Percentiles rank a stretch among this genome's conserved stretches.
Evolutionary conservation across 2,888 invertebrate species (phyloP).

Genomic region (Trypoxylon attenuatum): DNA sequence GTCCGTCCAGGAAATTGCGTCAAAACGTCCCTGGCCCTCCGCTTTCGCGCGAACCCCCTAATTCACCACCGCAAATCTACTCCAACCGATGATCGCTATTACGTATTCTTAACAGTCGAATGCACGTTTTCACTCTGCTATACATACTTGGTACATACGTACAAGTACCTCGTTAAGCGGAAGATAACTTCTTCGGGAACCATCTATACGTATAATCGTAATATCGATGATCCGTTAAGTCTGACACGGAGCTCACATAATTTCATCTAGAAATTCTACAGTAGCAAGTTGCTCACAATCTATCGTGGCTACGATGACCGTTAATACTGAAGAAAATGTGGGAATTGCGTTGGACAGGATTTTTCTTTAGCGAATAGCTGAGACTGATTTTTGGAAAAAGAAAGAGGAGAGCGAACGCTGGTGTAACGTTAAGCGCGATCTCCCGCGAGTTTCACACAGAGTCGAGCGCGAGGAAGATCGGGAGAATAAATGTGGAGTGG

Average conservation of each 20-base stretch:
- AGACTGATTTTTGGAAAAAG: neutral
- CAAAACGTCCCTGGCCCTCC: conserved; percentile 38
- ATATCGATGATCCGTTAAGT: no score
- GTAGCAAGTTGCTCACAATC: no score
- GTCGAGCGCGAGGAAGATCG: neutral
- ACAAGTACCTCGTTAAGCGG: no score
- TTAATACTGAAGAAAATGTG: no score
- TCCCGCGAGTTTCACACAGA: neutral
- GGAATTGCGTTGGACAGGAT: no score
- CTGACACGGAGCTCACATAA: no score
- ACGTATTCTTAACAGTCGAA: neutral
- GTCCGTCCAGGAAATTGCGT: conserved; percentile 48
- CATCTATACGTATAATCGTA: no score
- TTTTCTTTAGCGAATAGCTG: no score
- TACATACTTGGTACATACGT: no score
- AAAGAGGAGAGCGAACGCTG: neutral
- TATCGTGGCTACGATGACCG: no score
- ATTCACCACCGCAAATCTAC: conserved; percentile 26
- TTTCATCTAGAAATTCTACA: no score
- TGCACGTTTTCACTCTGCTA: neutral
- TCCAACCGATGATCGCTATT: neutral
- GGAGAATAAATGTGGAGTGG: neutral
- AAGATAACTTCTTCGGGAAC: no score
- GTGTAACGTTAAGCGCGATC: neutral
- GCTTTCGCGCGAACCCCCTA: conserved; percentile 24